Base-by-base conservation (phyloP, 2,888 invertebrate species). In the Diplazon laetatorius region DNA sequence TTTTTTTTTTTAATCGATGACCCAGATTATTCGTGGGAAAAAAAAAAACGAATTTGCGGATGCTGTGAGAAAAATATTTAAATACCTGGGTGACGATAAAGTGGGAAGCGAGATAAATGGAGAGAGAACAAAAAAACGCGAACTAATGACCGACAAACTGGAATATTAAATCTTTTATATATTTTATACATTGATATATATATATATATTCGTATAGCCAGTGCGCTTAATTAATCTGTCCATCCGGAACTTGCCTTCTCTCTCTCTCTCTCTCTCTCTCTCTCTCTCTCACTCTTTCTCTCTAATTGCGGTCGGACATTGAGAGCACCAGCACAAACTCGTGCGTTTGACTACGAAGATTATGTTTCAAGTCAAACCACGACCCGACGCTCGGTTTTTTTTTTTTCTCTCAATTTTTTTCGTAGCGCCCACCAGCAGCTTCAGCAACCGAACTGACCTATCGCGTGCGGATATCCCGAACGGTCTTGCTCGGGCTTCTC, bases 401-500 rank as follows among this genome's bases (percentile, higher is more conserved):
- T 25, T 37, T 46, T n/a, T n/a, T 69, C 69, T 44, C 30, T 72
- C 30, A 55, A n/a, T n/a, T 52, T 39, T 37, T 63, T 42, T 62
- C 59, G 10, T 25, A 44, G 57, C 35, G n/a, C 5, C 30, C 35
- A 10, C 20, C 9, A 16, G 9, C 12, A 2, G 25, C 16, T 1
- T 10, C 10, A 9, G 20, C 20, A 12, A 20, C 25, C 37, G 44
- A 22, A 44, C 52, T 42, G 55, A 68, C 57, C 65, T 80, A 75
- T 78, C 78, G 69, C 72, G 55, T 71, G 68, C 85, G 85, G 84
- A 86, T 80, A 82, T 86, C 82, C 85, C 79, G 78, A 50, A 60
- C 52, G 66, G 22, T 60, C 65, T 22, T 16, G 39, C 30, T 18
- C n/a, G n/a, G n/a, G n/a, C n/a, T n/a, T n/a, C n/a, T 35, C 14